Conservation (phyloP, 2,888 invertebrate species). For the Drosophila neutralis region DNA sequence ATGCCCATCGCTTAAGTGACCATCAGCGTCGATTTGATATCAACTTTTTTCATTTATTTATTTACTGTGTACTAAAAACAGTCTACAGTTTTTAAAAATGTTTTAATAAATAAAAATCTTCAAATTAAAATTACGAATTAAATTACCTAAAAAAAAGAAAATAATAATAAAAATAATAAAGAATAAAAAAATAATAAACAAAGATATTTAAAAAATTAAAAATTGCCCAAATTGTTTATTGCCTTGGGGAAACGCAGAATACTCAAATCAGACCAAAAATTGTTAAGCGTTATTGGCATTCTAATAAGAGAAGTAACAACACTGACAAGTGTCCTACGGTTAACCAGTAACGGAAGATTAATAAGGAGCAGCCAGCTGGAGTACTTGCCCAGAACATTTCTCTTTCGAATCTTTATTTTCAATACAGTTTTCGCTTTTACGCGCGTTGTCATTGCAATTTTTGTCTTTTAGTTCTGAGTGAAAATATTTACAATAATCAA, state of each 20-base stretch:
- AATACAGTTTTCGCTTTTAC: neutral
- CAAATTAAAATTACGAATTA: neutral
- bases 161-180: neutral
- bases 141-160: neutral
- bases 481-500: neutral
- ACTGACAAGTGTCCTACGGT: neutral
- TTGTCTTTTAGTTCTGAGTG: neutral
- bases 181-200: neutral
- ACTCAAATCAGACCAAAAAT: neutral
- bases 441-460: neutral
- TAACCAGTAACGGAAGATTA: neutral
- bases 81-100: neutral
- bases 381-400: too few relatives aligned
- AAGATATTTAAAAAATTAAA: neutral
- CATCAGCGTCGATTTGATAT: neutral
- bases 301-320: neutral
- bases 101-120: neutral
- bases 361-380: neutral
- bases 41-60: neutral
- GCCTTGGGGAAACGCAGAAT: neutral
- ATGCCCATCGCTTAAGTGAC: neutral
- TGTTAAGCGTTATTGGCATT: neutral
- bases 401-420: neutral
- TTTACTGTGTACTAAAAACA: neutral
- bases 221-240: neutral